Conservation (phyloP, 2,888 invertebrate genomes). For the Vesta saturnalis region DNA sequence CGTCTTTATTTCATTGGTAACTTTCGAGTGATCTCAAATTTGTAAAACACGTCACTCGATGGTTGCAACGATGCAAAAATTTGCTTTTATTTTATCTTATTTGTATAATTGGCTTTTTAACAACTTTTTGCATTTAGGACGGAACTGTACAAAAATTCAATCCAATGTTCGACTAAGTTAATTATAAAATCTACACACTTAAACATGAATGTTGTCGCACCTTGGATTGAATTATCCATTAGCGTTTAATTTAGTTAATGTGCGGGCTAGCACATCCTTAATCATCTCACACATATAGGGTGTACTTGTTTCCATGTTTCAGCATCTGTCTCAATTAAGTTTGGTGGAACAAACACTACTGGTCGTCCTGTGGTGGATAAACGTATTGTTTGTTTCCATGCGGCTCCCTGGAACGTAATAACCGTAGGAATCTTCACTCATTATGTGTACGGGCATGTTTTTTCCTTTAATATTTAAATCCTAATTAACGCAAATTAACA, state of each 20-base stretch:
- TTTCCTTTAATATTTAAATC: constrained; percentile 26
- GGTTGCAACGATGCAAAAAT: constrained; percentile 28
- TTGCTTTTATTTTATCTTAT: too few species aligned
- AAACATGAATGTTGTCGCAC: neutral
- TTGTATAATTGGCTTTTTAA: constrained; percentile 6
- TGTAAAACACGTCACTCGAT: constrained; percentile 15
- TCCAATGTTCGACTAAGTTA: neutral
- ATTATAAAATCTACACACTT: too few species aligned
- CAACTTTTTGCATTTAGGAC: constrained; percentile 20
- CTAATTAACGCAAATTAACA: neutral
- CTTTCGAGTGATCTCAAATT: constrained; percentile 17
- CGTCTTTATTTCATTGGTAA: constrained; percentile 20
- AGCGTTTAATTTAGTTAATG: constrained; percentile 26
- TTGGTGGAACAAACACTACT: constrained; percentile 49
- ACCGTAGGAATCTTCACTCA: constrained; percentile 55
- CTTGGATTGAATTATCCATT: constrained; percentile 20
- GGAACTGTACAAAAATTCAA: constrained; percentile 6
- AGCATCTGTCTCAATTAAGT: constrained; percentile 48
- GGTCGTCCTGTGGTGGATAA: constrained; percentile 47
- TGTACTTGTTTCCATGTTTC: constrained; percentile 61
- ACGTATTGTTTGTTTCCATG: constrained; percentile 45
- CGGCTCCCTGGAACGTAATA: constrained; percentile 46
- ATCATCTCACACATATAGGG: constrained; percentile 61
- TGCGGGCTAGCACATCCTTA: constrained; percentile 46
- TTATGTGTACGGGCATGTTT: constrained; percentile 45